A percentile compares a stretch with the other conserved stretches of the same genome.
Conservation (phyloP, 2,888 invertebrate genomes). For the Dicycla oo region DNA sequence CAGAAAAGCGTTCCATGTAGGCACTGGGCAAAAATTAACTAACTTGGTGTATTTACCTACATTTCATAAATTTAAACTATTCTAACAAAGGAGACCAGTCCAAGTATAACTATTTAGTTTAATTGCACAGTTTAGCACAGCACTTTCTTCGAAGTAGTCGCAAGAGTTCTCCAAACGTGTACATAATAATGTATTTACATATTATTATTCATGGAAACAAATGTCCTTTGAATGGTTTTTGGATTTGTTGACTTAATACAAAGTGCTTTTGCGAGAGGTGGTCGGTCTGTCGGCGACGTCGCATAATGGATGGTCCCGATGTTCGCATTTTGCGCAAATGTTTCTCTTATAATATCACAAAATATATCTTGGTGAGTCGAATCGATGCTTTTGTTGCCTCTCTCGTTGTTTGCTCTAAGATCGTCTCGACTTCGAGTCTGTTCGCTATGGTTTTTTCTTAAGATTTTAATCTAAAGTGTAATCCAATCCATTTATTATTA, state of each 20-base stretch:
- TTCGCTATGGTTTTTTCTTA: conserved; percentile 36
- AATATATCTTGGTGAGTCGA: conserved; percentile 69
- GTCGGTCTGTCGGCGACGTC: conserved; percentile 82
- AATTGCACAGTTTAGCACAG: conserved; percentile 59
- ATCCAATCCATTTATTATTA: conserved; percentile 9
- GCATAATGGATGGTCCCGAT: conserved; percentile 81
- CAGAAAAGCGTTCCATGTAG: neutral
- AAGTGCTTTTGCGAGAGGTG: conserved; percentile 85
- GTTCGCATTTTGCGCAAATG: conserved; percentile 81
- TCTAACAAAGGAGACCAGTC: conserved; percentile 13
- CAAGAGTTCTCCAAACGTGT: conserved; percentile 64
- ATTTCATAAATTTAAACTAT: conserved; percentile 4
- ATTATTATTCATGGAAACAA: conserved; percentile 89
- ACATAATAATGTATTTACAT: conserved; percentile 86
- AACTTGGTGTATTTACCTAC: neutral
- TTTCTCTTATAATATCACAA: conserved; percentile 82
- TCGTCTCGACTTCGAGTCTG: conserved; percentile 27
- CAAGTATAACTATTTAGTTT: conserved; percentile 44
- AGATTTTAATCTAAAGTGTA: conserved; percentile 43
- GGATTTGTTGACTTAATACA: conserved; percentile 89
- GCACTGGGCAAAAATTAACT: neutral
- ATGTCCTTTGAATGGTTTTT: conserved; percentile 87
- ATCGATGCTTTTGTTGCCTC: conserved; percentile 67
- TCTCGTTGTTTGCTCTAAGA: conserved; percentile 60
- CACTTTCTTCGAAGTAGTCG: conserved; percentile 59